Base-by-base conservation (phyloP, 2,888 invertebrate species). In the Allacma fusca region DNA sequence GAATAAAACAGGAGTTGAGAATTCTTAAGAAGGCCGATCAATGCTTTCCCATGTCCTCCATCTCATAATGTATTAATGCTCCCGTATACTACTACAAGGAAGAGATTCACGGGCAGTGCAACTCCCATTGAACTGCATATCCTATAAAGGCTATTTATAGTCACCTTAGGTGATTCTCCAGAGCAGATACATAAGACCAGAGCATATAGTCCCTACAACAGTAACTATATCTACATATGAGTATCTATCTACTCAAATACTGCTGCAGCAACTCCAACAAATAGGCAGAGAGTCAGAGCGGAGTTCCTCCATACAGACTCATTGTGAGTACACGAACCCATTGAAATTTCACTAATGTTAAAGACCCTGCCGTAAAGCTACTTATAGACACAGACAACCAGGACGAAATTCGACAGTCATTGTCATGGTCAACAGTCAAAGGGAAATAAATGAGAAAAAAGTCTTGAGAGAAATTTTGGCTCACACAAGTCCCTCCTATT, bases 1-100 rank as follows among this genome's bases (percentile, higher is more conserved):
- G 43, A 29, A 69, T 69, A 23, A 19, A 34, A 40, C 44, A 40
- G 40, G 44, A 23, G 40, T 43, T 13, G 23, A 44, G 24, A 69
- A 34, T 40, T 34, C 23, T 68, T 68, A 68, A 29, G 68, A 68
- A 68, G 68, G 40, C 24, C 68, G 68, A 68, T 68, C 68, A 68
- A 68, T 68, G 34, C 34, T 40, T 23, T 40, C 34, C 68, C 34
- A 68, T 40, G 34, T 68, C 23, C 40, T 50, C 50, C 50, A 16
- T 50, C 50, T 50, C 50, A 50, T 50, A 50, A 50, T 50, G 50
- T 50, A 50, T 50, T 50, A 50, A 50, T 50, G 50, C 50, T 50
- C 16, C 19, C 16, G 50, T 50, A 50, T 50, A 50, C 50, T n/a
- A n/a, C n/a, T n/a, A 50, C 50, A 50, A 2, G 19, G 16, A 4